These are phyloP conservation scores for Varecia variegata DNA, from an alignment of 2,797 vertebrate genomes.

Conservation along the genomic window DNA sequence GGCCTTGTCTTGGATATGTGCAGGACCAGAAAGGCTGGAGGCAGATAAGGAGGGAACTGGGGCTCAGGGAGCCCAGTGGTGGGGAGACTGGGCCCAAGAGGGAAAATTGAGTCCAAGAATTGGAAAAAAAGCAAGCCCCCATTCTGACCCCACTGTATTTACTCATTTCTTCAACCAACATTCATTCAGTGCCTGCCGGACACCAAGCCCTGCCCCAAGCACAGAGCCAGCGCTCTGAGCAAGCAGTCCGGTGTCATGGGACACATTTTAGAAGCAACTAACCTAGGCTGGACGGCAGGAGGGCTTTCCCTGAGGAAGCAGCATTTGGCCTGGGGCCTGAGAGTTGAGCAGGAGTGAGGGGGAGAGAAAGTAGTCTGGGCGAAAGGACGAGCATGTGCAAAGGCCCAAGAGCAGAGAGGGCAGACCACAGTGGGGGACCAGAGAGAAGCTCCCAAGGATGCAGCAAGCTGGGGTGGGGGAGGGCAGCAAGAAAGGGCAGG, in stretches of 20 bases:
- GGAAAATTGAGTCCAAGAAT: background rate
- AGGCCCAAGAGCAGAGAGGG: background rate
- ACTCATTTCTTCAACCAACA: background rate
- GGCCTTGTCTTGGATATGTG: background rate
- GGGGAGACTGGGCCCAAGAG: background rate
- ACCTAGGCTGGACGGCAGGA: background rate
- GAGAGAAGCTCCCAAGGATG: background rate
- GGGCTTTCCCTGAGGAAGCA: background rate
- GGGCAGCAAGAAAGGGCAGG: background rate
- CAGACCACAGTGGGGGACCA: fast-evolving
- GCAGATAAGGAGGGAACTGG: background rate
- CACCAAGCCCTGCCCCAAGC: background rate
- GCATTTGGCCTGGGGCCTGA: background rate
- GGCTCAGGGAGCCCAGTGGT: background rate
- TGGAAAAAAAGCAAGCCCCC: background rate
- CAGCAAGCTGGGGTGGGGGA: background rate
- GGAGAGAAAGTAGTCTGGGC: background rate
- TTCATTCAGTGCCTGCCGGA: background rate
- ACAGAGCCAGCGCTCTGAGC: background rate
- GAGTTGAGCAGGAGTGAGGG: background rate
- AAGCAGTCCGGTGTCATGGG: background rate
- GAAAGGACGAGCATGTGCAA: background rate
- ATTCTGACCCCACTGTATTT: background rate
- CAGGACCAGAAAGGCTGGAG: background rate
- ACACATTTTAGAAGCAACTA: background rate